These are phyloP conservation scores for Caenorhabditis uteleia DNA, from an alignment of 2,888 invertebrate species.

Conservation along the genomic window DNA sequence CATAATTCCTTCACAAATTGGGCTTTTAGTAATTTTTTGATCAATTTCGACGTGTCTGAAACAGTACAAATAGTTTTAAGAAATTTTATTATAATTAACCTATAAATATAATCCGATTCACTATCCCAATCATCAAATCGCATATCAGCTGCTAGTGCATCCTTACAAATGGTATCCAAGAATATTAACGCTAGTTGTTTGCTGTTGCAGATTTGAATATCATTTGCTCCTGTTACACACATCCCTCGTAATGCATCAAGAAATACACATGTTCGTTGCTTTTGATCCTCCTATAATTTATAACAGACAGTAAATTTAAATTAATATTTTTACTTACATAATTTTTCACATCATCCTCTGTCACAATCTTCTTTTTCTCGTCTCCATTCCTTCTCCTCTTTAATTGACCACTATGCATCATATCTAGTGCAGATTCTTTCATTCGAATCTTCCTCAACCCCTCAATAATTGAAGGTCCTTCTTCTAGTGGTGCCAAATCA, in stretches of 20 bases:
- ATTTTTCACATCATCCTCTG: background rate
- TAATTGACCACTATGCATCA: slow-evolving; percentile 30
- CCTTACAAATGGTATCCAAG: slow-evolving; percentile 8
- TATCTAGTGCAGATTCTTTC: slow-evolving; percentile 16
- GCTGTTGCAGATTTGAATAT: slow-evolving; percentile 9
- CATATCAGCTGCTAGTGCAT: slow-evolving; percentile 17
- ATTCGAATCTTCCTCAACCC: slow-evolving; percentile 10
- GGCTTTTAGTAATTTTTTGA: slow-evolving; percentile 3
- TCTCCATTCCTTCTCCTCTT: slow-evolving; percentile 12
- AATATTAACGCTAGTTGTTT: slow-evolving; percentile 16
- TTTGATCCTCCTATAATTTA: slow-evolving; percentile 25
- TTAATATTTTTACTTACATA: too few species aligned
- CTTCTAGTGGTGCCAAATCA: slow-evolving; percentile 9
- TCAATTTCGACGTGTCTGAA: slow-evolving; percentile 28
- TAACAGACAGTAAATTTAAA: background rate
- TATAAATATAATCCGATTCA: slow-evolving; percentile 29
- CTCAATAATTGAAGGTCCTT: slow-evolving; percentile 18
- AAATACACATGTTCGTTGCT: slow-evolving; percentile 12
- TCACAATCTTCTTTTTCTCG: background rate
- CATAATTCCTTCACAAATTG: slow-evolving; percentile 30
- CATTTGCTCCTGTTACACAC: slow-evolving; percentile 13
- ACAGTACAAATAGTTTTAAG: background rate
- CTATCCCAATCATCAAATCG: slow-evolving; percentile 35
- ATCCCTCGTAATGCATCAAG: slow-evolving; percentile 20
- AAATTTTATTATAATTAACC: slow-evolving; percentile 5